Conservation (phyloP, 2,113 vertebrate genomes). For the Dolichallabes microphthalmus region DNA sequence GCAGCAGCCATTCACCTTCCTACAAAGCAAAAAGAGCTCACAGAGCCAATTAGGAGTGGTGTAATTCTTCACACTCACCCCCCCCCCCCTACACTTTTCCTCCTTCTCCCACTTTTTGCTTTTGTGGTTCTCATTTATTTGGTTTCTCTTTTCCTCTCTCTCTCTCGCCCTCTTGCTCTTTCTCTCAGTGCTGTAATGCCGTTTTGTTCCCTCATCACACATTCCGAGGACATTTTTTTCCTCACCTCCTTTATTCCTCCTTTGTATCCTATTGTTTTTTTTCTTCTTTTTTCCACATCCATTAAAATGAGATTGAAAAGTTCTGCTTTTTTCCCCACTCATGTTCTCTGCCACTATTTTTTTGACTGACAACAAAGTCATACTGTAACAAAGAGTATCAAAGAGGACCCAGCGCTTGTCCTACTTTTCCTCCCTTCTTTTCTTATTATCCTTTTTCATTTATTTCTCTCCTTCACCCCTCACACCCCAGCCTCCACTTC, state of each 20-base stretch:
- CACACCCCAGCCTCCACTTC: background rate
- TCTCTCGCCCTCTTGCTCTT: slow-evolving; percentile 2
- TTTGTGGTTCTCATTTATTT: slow-evolving; percentile 2
- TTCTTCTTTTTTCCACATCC: slow-evolving; percentile 62
- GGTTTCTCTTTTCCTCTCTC: slow-evolving; percentile 15
- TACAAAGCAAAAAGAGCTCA: slow-evolving; percentile 51
- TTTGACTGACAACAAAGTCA: slow-evolving; percentile 56
- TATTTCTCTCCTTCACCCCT: slow-evolving; percentile 16
- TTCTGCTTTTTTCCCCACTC: slow-evolving; percentile 36
- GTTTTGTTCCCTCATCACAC: slow-evolving; percentile 38
- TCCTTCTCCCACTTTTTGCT: background rate
- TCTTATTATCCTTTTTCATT: slow-evolving; percentile 43
- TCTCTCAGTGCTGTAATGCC: slow-evolving; percentile 12
- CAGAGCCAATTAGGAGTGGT: slow-evolving; percentile 64
- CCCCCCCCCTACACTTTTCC: background rate
- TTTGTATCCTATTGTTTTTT: slow-evolving; percentile 30
- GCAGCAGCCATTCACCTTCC: slow-evolving; percentile 41
- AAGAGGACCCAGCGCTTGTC: slow-evolving; percentile 63
- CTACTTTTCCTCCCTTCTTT: slow-evolving; percentile 57
- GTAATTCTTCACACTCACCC: slow-evolving; percentile 58
- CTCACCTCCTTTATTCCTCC: background rate
- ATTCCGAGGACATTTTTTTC: slow-evolving; percentile 30
- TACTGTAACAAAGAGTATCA: slow-evolving; percentile 52
- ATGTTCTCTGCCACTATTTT: slow-evolving; percentile 37
- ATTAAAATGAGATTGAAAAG: slow-evolving; percentile 71